Percentiles rank a stretch among this genome's conserved stretches.
Conservation (phyloP, 2,113 vertebrate genomes). For the Echinops telfairi region DNA sequence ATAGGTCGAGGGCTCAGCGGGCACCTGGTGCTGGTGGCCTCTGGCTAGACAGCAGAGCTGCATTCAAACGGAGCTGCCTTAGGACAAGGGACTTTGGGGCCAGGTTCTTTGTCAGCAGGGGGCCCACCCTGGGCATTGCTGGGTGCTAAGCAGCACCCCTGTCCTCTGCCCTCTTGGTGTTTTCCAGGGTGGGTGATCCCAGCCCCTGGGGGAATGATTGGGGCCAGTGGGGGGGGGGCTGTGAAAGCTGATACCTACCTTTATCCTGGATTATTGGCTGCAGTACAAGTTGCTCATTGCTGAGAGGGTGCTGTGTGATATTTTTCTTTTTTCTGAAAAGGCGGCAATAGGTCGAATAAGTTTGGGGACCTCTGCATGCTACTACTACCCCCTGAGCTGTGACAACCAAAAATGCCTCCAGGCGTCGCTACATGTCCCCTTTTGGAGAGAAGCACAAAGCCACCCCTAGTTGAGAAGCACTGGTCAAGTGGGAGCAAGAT, state of each 20-base stretch:
- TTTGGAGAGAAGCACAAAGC: neutral
- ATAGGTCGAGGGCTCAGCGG: accelerated
- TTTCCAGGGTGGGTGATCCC: too few relatives aligned
- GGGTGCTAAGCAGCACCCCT: neutral
- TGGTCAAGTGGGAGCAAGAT: neutral
- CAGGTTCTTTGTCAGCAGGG: too few relatives aligned
- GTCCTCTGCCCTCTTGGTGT: neutral
- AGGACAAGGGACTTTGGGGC: neutral
- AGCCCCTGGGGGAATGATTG: too few relatives aligned
- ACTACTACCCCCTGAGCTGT: neutral
- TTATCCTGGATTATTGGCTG: too few relatives aligned
- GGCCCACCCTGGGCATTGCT: neutral
- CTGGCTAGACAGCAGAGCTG: accelerated
- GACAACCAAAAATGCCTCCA: neutral
- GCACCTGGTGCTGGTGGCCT: accelerated
- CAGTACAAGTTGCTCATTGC: too few relatives aligned
- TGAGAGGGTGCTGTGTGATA: too few relatives aligned
- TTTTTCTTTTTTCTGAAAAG: too few relatives aligned
- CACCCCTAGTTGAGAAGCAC: neutral
- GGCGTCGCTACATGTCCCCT: neutral
- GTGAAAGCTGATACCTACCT: too few relatives aligned
- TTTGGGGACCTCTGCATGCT: too few relatives aligned
- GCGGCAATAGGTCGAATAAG: too few relatives aligned
- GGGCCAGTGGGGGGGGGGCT: too few relatives aligned
- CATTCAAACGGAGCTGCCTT: accelerated